phyloP scores from a whole-genome alignment of 2,888 invertebrate genomes.

The Sphaerophoria taeniata region DNA sequence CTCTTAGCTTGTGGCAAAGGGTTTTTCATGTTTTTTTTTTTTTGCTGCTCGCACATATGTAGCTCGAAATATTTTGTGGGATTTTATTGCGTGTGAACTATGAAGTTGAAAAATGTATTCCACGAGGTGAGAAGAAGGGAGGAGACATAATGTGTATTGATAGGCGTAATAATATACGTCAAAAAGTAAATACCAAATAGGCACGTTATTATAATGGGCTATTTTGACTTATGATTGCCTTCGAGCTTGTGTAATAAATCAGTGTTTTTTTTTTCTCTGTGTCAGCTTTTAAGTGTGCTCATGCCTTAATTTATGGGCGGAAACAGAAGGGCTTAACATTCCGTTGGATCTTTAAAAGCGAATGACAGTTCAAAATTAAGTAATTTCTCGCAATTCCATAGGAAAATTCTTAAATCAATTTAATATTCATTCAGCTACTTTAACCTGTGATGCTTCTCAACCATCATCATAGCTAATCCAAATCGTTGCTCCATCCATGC shows the following conservation, averaged over 20 bases:
- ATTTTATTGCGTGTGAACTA: constrained; percentile 38
- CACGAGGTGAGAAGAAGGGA: background rate
- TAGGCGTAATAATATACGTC: constrained; percentile 46
- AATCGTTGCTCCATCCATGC: constrained; percentile 19
- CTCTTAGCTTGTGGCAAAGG: constrained; percentile 23
- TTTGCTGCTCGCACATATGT: background rate
- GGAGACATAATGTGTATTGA: constrained; percentile 34
- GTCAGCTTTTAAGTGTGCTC: background rate
- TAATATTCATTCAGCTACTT: constrained; percentile 23
- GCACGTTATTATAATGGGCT: constrained; percentile 39
- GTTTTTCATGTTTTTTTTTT: background rate
- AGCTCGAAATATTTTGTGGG: background rate
- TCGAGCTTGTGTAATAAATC: constrained; percentile 33
- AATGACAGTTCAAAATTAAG: constrained; percentile 27
- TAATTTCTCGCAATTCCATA: constrained; percentile 8
- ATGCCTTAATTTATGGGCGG: constrained; percentile 33
- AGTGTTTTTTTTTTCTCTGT: constrained; percentile 1
- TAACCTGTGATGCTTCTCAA: constrained; percentile 16
- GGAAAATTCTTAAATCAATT: constrained; percentile 18
- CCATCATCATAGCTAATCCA: constrained; percentile 32
- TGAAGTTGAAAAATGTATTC: constrained; percentile 27
- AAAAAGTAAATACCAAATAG: constrained; percentile 43
- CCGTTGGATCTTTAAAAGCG: background rate
- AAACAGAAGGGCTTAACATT: constrained; percentile 15
- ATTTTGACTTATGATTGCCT: constrained; percentile 39